phyloP scores from a whole-genome alignment of 2,888 invertebrate genomes.

The Drosophila aldrichi region DNA sequence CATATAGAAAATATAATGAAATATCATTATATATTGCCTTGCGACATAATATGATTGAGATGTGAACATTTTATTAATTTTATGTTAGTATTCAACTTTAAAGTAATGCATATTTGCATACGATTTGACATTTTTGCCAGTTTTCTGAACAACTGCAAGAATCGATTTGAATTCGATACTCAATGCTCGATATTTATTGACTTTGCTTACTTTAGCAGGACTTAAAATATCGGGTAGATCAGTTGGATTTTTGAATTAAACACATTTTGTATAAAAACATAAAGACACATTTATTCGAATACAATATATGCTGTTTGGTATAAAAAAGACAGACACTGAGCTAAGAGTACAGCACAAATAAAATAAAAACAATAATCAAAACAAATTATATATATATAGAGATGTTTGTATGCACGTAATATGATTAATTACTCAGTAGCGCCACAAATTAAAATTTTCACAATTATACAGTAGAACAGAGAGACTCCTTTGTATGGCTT shows the following conservation, averaged over 20 bases:
- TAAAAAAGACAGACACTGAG: slow-evolving; percentile 66
- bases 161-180: not conserved
- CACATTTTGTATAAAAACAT: slow-evolving; percentile 57
- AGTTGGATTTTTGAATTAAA: not conserved
- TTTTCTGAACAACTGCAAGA: no score
- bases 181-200: not conserved
- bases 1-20: not conserved
- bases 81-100: not conserved
- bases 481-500: slow-evolving; percentile 53
- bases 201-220: not conserved
- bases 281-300: slow-evolving; percentile 72
- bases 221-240: not conserved
- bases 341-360: slow-evolving; percentile 29
- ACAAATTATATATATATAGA: slow-evolving; percentile 4
- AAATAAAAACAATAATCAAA: slow-evolving; percentile 20
- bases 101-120: not conserved
- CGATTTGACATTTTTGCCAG: not conserved
- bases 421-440: slow-evolving; percentile 34
- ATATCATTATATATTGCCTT: not conserved
- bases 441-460: slow-evolving; percentile 28
- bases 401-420: slow-evolving; percentile 17
- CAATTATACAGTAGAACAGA: slow-evolving; percentile 59
- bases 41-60: not conserved
- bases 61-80: not conserved
- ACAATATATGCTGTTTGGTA: slow-evolving; percentile 60